Conservation (phyloP, 2,797 vertebrate genomes). For the Oryzias sinensis region DNA sequence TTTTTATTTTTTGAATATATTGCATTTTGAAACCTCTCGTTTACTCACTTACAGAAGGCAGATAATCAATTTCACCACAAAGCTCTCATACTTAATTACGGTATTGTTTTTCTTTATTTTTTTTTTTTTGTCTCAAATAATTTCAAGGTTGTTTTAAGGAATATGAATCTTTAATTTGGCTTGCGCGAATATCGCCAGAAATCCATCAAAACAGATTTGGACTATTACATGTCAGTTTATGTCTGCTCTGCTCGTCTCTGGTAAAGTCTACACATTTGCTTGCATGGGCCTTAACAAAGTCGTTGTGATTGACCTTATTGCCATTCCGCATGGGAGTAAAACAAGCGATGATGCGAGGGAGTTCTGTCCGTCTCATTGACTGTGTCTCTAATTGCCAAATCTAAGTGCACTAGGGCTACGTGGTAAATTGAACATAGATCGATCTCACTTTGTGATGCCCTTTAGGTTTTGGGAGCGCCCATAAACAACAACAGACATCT, state of each 20-base stretch:
- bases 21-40: no score
- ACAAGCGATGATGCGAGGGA: conserved; percentile 32
- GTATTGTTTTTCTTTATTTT: no score
- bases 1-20: no score
- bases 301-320: conserved; percentile 32
- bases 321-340: conserved; percentile 33
- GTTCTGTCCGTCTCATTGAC: conserved; percentile 63
- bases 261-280: conserved; percentile 18
- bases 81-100: no score
- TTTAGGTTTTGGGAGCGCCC: conserved; percentile 50
- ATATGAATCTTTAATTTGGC: no score
- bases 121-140: no score
- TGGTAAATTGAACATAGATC: conserved; percentile 81
- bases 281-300: conserved; percentile 19
- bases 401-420: conserved; percentile 76
- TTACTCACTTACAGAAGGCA: no score
- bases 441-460: conserved; percentile 66
- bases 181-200: no score
- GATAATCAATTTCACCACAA: no score
- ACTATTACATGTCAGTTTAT: no score
- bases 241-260: no score
- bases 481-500: conserved; percentile 58
- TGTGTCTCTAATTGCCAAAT: conserved; percentile 74
- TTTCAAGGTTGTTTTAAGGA: no score
- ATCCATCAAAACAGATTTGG: background rate